Evolutionary conservation across 2,888 invertebrate genomes (phyloP).

Genomic region (Philereme transversata): DNA sequence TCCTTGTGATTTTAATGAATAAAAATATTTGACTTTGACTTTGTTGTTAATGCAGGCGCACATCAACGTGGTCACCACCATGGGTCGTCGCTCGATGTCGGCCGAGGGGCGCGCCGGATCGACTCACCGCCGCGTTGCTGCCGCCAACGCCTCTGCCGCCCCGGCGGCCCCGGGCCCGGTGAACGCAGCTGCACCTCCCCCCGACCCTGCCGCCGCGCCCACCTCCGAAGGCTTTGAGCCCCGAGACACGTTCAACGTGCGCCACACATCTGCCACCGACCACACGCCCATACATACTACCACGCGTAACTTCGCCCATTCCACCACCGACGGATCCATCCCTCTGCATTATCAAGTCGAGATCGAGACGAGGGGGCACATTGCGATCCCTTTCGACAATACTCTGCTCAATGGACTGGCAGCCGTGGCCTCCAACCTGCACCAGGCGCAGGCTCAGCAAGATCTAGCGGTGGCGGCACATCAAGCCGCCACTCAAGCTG

Average conservation of each 20-base stretch:
- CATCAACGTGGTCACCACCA: conserved; percentile 61
- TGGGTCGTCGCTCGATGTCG: conserved; percentile 40
- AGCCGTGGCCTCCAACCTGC: conserved; percentile 36
- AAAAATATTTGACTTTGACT: too few relatives aligned
- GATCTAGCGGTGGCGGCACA: conserved; percentile 7
- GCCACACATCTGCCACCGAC: conserved; percentile 1
- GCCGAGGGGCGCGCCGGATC: conserved; percentile 16
- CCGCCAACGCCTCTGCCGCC: background rate
- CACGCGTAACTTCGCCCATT: conserved; percentile 38
- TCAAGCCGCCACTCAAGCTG: background rate
- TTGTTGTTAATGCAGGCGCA: conserved; percentile 54
- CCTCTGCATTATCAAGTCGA: conserved; percentile 65
- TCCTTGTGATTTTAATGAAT: too few relatives aligned
- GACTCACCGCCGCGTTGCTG: background rate
- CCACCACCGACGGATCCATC: conserved; percentile 51
- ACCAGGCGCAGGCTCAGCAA: conserved; percentile 16
- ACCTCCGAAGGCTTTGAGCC: conserved; percentile 38
- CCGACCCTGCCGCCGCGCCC: background rate
- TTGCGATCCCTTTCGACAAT: conserved; percentile 59
- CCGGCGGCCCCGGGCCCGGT: background rate
- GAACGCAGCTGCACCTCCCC: background rate
- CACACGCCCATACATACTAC: conserved; percentile 6
- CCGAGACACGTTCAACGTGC: conserved; percentile 2
- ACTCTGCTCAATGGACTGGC: conserved; percentile 50
- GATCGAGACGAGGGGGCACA: conserved; percentile 64